Conservation (phyloP, 2,888 invertebrate species). For the Nycteola revayana region DNA sequence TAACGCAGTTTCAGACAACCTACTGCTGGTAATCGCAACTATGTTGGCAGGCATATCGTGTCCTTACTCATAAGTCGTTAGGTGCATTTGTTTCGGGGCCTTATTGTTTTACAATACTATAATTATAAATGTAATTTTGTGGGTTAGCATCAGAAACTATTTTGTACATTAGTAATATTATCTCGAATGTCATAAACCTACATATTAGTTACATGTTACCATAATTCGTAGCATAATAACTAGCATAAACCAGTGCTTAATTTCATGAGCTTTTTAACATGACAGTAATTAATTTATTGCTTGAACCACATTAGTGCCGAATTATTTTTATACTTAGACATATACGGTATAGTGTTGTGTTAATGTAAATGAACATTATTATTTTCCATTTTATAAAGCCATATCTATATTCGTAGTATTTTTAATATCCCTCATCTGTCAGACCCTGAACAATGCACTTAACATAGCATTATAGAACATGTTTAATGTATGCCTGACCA, state of each 20-base stretch:
- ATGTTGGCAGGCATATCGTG: conserved; percentile 71
- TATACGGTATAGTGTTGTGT: no score
- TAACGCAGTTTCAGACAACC: conserved; percentile 63
- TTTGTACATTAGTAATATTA: conserved; percentile 17
- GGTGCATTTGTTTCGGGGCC: conserved; percentile 66
- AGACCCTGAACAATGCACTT: conserved; percentile 63
- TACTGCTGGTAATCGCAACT: conserved; percentile 72
- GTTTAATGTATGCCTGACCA: conserved; percentile 67
- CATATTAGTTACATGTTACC: conserved; percentile 32
- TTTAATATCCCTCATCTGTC: neutral
- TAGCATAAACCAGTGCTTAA: conserved; percentile 21
- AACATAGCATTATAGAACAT: conserved; percentile 61
- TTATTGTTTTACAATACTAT: conserved; percentile 22
- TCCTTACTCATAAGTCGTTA: conserved; percentile 62
- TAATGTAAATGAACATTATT: no score
- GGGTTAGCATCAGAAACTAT: conserved; percentile 11
- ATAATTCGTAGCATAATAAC: conserved; percentile 27
- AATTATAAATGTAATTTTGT: neutral
- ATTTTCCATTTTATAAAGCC: no score
- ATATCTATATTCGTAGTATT: neutral
- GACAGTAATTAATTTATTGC: conserved; percentile 18
- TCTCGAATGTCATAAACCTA: no score
- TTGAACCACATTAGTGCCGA: no score
- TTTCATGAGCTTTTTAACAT: conserved; percentile 26
- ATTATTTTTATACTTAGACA: no score